Conservation (phyloP, 2,113 vertebrate genomes). For the Pagrus major region DNA sequence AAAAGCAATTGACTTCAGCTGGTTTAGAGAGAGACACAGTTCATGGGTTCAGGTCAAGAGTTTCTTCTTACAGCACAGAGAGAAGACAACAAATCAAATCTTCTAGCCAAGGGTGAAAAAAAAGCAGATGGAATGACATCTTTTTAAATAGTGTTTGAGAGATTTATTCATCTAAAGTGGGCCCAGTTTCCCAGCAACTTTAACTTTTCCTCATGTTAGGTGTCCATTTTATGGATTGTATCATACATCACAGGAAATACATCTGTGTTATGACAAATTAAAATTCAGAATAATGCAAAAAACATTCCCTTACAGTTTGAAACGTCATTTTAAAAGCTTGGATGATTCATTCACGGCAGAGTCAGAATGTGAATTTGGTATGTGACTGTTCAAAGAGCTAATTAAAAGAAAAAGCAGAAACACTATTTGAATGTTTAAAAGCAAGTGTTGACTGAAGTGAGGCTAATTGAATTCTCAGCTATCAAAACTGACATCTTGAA, state of each 20-base stretch:
- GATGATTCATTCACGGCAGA: background rate
- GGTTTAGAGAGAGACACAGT: constrained; percentile 1
- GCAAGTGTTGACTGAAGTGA: background rate
- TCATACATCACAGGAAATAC: background rate
- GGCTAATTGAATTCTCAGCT: background rate
- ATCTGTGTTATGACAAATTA: background rate
- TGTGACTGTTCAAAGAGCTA: background rate
- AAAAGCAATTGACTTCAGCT: constrained; percentile 17
- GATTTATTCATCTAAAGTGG: background rate
- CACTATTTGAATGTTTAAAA: background rate
- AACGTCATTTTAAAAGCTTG: background rate
- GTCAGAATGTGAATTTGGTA: background rate
- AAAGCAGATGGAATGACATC: background rate
- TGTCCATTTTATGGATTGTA: background rate
- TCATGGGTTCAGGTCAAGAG: constrained; percentile 22
- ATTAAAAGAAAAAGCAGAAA: background rate
- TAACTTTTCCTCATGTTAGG: background rate
- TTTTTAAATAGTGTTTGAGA: background rate
- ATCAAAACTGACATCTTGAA: background rate
- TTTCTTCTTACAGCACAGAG: constrained; percentile 11
- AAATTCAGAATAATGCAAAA: background rate
- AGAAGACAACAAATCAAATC: constrained; percentile 22
- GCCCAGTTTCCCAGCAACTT: background rate
- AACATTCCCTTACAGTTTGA: background rate
- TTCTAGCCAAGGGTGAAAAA: background rate